Evolutionary conservation across 2,113 vertebrate species (phyloP).

Genomic region (Poecilia latipinna): DNA sequence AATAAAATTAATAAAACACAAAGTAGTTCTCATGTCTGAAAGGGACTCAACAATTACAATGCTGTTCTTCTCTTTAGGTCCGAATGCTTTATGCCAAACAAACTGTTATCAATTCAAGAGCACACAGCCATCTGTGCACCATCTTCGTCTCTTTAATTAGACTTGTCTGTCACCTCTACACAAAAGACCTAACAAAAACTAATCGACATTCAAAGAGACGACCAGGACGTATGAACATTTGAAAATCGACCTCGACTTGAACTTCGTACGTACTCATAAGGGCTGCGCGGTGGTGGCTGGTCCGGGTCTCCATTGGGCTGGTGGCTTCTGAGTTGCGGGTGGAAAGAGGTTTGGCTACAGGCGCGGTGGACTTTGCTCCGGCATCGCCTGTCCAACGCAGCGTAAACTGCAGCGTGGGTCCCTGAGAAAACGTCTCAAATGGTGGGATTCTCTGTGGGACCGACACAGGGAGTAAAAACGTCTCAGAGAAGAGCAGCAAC

Average conservation of each 20-base stretch:
- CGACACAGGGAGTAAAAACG: background rate
- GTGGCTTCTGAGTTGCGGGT: slow-evolving; percentile 93
- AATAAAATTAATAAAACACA: background rate
- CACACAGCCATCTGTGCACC: too few species aligned
- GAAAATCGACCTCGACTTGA: background rate
- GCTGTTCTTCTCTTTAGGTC: background rate
- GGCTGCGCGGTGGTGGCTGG: slow-evolving; percentile 89
- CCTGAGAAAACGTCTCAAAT: slow-evolving; percentile 99
- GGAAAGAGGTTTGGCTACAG: slow-evolving; percentile 94
- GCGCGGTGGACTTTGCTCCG: slow-evolving; percentile 91
- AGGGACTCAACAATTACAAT: background rate
- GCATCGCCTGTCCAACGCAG: slow-evolving; percentile 95
- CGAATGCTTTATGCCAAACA: background rate
- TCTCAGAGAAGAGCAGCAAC: background rate
- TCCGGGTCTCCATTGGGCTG: slow-evolving; percentile 89
- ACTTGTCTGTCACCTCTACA: too few species aligned
- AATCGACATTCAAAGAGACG: background rate
- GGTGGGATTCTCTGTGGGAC: slow-evolving; percentile 89
- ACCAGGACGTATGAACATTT: background rate
- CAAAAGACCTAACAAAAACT: background rate
- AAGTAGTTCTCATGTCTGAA: background rate
- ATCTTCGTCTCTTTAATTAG: too few species aligned
- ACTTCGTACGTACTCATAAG: slow-evolving; percentile 85
- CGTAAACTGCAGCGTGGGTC: slow-evolving; percentile 98
- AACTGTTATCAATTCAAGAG: background rate